Evolutionary conservation across 37 sponge, comb jelly and placozoan species (phyloP).

Genomic region (Geodia barretti): DNA sequence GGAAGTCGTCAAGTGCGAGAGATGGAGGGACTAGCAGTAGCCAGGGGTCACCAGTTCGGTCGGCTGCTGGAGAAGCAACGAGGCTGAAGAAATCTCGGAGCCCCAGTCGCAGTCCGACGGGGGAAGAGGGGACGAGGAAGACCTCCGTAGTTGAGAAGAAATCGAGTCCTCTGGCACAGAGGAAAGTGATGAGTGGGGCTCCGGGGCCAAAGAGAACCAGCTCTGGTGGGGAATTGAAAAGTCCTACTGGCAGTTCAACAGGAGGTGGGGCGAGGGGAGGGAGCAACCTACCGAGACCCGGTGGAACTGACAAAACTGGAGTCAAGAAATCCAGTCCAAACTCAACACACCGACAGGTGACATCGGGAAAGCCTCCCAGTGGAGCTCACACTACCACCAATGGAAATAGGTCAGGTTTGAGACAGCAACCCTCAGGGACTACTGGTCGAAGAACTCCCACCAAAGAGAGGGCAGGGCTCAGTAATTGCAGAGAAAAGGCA

Average conservation of each 20-base stretch:
- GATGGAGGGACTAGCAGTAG: neutral
- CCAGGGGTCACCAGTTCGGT: neutral
- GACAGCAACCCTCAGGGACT: neutral
- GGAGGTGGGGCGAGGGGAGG: neutral
- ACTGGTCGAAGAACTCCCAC: neutral
- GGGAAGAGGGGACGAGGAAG: neutral
- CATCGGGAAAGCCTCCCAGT: neutral
- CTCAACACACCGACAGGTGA: neutral
- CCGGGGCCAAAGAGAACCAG: neutral
- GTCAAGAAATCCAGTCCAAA: neutral
- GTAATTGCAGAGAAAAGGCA: neutral
- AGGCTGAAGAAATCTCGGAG: neutral
- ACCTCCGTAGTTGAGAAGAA: neutral
- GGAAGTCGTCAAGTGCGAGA: neutral
- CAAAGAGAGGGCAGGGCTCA: neutral
- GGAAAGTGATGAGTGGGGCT: neutral
- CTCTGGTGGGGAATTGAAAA: neutral
- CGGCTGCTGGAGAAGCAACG: neutral
- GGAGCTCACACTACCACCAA: neutral
- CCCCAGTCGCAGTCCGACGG: neutral
- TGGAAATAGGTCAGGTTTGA: neutral
- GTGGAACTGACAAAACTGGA: neutral
- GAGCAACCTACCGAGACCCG: too few species aligned
- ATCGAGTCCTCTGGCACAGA: neutral
- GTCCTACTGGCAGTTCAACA: neutral